These are phyloP conservation scores for Strigops habroptila DNA, from an alignment of 2,113 vertebrate genomes.

Conservation along the genomic window DNA sequence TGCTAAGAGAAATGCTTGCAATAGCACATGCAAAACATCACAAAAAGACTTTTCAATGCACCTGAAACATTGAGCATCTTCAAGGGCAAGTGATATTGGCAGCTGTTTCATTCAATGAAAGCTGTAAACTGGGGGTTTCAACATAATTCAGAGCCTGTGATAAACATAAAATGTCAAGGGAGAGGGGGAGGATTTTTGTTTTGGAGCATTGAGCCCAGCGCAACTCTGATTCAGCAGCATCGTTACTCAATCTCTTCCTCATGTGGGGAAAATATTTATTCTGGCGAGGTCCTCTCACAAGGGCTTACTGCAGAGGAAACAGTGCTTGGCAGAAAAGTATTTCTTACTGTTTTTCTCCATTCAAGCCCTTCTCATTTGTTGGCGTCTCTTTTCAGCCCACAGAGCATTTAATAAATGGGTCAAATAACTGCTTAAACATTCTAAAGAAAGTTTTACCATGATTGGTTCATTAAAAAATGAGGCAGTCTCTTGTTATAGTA, in stretches of 20 bases:
- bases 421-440: slow-evolving; percentile 15
- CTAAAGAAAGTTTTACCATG: not conserved
- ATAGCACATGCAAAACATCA: not conserved
- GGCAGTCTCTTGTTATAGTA: not conserved
- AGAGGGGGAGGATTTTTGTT: not conserved
- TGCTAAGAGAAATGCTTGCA: not conserved
- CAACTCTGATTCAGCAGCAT: not conserved
- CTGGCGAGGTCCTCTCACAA: not conserved
- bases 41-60: not conserved
- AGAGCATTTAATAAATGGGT: not conserved
- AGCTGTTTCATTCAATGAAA: slow-evolving; percentile 16
- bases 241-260: slow-evolving; percentile 16
- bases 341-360: slow-evolving; percentile 2
- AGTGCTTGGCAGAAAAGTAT: not conserved
- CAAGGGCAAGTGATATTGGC: not conserved
- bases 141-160: not conserved
- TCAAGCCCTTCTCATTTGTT: not conserved
- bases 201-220: not conserved
- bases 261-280: slow-evolving; percentile 47
- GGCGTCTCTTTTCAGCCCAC: not conserved
- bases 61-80: not conserved
- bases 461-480: not conserved
- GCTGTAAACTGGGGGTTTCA: not conserved
- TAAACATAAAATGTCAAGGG: not conserved
- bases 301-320: slow-evolving; percentile 22